phyloP scores from a whole-genome alignment of 1,140 invertebrate genomes.

The Bombus huntii region DNA sequence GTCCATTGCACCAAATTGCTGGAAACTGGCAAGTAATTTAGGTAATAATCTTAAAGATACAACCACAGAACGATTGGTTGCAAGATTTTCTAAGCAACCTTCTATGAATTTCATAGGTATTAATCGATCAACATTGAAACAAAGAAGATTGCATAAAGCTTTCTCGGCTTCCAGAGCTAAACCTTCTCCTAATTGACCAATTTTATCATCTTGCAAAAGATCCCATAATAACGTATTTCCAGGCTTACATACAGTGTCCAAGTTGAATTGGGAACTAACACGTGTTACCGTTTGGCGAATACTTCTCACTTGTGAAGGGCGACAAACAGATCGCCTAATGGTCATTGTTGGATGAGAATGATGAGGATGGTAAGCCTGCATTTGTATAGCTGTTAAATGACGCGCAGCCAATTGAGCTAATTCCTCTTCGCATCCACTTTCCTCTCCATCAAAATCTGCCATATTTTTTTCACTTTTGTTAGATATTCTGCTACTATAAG shows the following conservation, averaged over 20 bases:
- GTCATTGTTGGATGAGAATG: slow-evolving; percentile 75
- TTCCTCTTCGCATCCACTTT: slow-evolving; percentile 94
- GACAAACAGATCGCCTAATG: slow-evolving; percentile 73
- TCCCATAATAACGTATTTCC: slow-evolving; percentile 97
- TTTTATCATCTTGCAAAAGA: slow-evolving; percentile 95
- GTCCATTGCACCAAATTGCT: slow-evolving; percentile 92
- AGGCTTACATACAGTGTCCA: slow-evolving; percentile 92
- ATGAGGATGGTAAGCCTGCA: slow-evolving; percentile 80
- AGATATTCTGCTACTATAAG: slow-evolving; percentile 93
- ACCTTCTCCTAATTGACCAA: slow-evolving; percentile 92
- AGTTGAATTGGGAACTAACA: slow-evolving; percentile 84
- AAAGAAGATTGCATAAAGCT: slow-evolving; percentile 93
- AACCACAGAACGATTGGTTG: slow-evolving; percentile 93
- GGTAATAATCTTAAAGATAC: slow-evolving; percentile 94
- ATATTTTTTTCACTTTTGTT: slow-evolving; percentile 98
- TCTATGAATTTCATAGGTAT: slow-evolving; percentile 97
- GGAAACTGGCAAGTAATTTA: slow-evolving; percentile 95
- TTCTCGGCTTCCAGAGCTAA: slow-evolving; percentile 95
- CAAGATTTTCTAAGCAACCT: slow-evolving; percentile 95
- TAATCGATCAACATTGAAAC: slow-evolving; percentile 93
- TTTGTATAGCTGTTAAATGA: slow-evolving; percentile 80
- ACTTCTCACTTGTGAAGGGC: slow-evolving; percentile 70
- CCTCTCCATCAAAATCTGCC: slow-evolving; percentile 97
- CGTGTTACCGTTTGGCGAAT: slow-evolving; percentile 73
- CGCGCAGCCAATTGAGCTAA: slow-evolving; percentile 89